Base-by-base conservation (phyloP, 1,140 invertebrate genomes). In the Telenomus remus region DNA sequence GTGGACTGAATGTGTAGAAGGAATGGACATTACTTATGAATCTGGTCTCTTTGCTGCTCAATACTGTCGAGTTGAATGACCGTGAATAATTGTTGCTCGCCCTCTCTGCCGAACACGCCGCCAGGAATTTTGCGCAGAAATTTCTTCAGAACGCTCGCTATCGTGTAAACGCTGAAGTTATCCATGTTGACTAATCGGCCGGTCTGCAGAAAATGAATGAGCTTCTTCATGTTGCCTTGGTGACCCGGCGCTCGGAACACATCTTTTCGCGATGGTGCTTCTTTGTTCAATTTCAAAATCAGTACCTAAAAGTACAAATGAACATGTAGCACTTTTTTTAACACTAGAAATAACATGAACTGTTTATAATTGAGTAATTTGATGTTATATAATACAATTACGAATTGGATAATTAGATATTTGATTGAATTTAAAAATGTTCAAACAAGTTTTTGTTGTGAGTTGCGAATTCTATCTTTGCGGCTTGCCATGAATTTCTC, bases 61-160 rank as follows among this genome's bases (percentile, higher is more conserved):
- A 93, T 91, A 82, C 92, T 93, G 11, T 91, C 90, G 72, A 94
- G 85, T 81, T 96, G 92, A 79, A 98, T 94, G 53, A 97, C 94
- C 63, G 94, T 91, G 86, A 99, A 97, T 43, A 99, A 90, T 68
- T 93, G 91, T 87, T 95, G 93, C 88, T 99, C 98, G 69, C 95
- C 94, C 53, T 96, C 94, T 33, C 92, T 90, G 0, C 97, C 93
- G 89, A 99, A 99, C 56, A 99, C 95, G 16, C 98, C 98, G 65
- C 95, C 96, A 44, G 98, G 97, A 79, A 99, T 93, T 91, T 98
- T 98, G 60, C 97, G 92, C n/a, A 99, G 90, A 89, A 99, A 99
- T 89, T 96, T 96, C 88, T 99, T 99, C 33, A 99, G 90, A 37
- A 99, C 97, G 87, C 97, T 98, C 16, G 98, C 97, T 82, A 99